Conservation (phyloP, 2,888 invertebrate species). For the Drosophila bunnanda region DNA sequence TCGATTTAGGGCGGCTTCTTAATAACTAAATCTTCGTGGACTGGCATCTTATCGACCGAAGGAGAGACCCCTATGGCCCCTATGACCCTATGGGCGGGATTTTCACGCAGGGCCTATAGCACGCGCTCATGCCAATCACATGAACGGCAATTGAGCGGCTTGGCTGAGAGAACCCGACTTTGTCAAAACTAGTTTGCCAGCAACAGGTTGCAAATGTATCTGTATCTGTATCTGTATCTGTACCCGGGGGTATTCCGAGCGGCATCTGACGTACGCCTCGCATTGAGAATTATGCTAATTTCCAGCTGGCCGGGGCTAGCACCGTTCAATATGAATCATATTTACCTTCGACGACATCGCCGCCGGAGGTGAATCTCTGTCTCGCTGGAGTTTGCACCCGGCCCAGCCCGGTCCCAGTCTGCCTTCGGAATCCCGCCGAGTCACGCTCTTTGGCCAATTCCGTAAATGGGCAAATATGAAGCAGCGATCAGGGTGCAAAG, state of each 20-base stretch:
- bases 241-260: constrained; percentile 48
- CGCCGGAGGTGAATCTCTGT: constrained; percentile 45
- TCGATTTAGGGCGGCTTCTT: not conserved
- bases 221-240: constrained; percentile 7
- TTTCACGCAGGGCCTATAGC: constrained; percentile 38
- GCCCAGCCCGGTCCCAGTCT: constrained; percentile 29
- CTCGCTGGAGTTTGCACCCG: constrained; percentile 41
- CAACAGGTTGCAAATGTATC: constrained; percentile 27
- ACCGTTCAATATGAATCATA: constrained; percentile 65
- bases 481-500: constrained; percentile 26
- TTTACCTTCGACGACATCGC: constrained; percentile 70
- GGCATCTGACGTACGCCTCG: constrained; percentile 34
- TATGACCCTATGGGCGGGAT: constrained; percentile 1
- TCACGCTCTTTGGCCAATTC: constrained; percentile 53
- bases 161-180: constrained; percentile 23
- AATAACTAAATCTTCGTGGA: not conserved
- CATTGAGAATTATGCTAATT: constrained; percentile 74
- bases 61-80: constrained; percentile 1
- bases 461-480: constrained; percentile 38
- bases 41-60: not conserved
- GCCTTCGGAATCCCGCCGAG: constrained; percentile 45
- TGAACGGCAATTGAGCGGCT: constrained; percentile 38
- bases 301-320: constrained; percentile 61
- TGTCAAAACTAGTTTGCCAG: constrained; percentile 54
- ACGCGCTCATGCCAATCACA: constrained; percentile 64